Evolutionary conservation across 1,140 invertebrate genomes (phyloP), one percentile per base, ranked within the genome.

Genomic region (Megathymus violae): DNA sequence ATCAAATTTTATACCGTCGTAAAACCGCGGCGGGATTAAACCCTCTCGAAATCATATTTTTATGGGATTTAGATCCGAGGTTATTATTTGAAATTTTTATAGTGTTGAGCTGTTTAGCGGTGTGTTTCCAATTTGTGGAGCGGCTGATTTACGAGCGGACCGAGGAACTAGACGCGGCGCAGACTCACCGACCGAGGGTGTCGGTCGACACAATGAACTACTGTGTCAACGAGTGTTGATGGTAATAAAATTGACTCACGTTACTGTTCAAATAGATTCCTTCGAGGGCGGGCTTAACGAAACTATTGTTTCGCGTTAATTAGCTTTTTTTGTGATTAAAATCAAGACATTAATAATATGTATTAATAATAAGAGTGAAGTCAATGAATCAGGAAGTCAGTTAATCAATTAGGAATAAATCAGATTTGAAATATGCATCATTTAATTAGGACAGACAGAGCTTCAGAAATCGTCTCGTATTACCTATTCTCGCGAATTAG

Each of bases 1-100:
- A 89, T 89, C 85, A 89, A 89, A 22, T 82, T 88, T 87, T 82
- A 89, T 73, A 78, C 51, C 77, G 66, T 85, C 87, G 81, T 89
- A 87, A 87, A 88, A 79, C 77, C 74, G 64, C 71, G 71, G 60
- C 71, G 75, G 83, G 78, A 89, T 87, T 88, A 89, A 82, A 79
- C 64, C 71, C 71, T 77, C 67, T 78, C 65, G 71, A 76, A 87
- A 82, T 89, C 78, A 87, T 85, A 84, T 83, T 82, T 88, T 89
- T 86, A 89, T 82, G 82, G 69, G 71, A 81, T 86, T 89, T 86
- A 83, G 79, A 88, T 89, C 83, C 79, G 71, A 69, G 71, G 69
- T 81, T 81, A 78, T 85, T 79, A 82, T 80, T 81, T 71, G 74
- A 67, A 58, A 61, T 75, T 84, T 85, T 82, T 85, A 82, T 77